Percentiles rank a stretch among this genome's conserved stretches.
These are phyloP conservation scores for Cladorhizidae sp. DNA, from an alignment of 37 sponge, comb jelly and placozoan species.

Conservation along the genomic window DNA sequence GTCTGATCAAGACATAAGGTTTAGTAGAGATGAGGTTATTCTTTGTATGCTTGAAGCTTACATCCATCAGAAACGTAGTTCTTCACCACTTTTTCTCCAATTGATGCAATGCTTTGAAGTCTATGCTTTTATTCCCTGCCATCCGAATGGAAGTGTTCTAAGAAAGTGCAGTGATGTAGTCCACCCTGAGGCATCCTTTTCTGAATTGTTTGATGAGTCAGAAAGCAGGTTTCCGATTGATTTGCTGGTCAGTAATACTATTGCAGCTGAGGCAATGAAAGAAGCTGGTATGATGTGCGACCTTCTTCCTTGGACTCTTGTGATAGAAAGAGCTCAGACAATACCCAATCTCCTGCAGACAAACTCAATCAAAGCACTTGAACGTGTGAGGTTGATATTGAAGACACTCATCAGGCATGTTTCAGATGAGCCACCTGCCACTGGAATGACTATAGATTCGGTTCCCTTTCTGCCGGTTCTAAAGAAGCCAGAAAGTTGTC, in stretches of 20 bases:
- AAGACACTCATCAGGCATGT: not conserved
- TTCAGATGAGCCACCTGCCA: not conserved
- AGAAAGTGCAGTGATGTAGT: conserved; percentile 21
- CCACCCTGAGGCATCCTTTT: conserved; percentile 20
- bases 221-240: conserved; percentile 47
- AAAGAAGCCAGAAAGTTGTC: conserved; percentile 47
- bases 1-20: not conserved
- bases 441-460: not conserved
- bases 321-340: conserved; percentile 37
- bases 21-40: conserved; percentile 19
- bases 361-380: conserved; percentile 25
- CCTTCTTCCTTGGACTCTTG: conserved; percentile 7
- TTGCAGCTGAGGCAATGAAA: conserved; percentile 10
- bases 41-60: conserved; percentile 21
- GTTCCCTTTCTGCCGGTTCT: conserved; percentile 36
- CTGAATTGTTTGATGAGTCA: conserved; percentile 29
- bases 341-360: not conserved
- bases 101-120: not conserved
- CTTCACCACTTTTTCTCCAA: not conserved
- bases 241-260: not conserved
- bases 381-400: conserved; percentile 20
- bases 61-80: conserved; percentile 5
- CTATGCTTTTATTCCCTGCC: conserved; percentile 49
- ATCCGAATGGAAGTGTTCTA: conserved; percentile 36
- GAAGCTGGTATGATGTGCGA: conserved; percentile 30